Evolutionary conservation across 2,113 vertebrate species (phyloP).

Genomic region (Myrmecophaga tridactyla): DNA sequence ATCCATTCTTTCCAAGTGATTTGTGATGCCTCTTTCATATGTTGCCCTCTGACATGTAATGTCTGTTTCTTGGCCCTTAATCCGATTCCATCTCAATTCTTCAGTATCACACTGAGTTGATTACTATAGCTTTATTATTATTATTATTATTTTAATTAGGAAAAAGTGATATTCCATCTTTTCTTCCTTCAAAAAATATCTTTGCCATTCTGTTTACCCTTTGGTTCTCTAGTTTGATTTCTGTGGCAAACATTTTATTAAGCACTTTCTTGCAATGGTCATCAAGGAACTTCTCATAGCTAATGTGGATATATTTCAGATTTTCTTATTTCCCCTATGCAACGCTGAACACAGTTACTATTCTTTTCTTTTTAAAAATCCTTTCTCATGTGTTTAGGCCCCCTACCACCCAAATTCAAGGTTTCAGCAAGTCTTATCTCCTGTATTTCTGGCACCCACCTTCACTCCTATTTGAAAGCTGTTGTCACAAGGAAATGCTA

Average conservation of each 20-base stretch:
- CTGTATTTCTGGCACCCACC: neutral
- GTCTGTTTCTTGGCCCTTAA: neutral
- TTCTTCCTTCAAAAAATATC: neutral
- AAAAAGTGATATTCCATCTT: neutral
- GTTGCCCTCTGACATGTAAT: neutral
- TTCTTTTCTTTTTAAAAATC: neutral
- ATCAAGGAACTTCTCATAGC: neutral
- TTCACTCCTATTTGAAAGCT: neutral
- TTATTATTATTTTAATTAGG: constrained; percentile 2
- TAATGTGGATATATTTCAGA: neutral
- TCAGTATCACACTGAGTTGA: neutral
- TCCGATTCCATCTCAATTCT: neutral
- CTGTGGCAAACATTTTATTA: neutral
- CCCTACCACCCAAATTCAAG: neutral
- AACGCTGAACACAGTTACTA: neutral
- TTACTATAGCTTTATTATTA: neutral
- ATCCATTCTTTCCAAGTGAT: neutral
- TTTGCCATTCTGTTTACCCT: neutral
- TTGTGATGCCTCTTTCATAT: neutral
- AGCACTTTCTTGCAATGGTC: neutral
- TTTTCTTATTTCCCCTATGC: neutral
- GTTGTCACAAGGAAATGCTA: neutral
- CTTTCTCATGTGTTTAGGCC: neutral
- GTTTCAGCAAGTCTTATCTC: neutral
- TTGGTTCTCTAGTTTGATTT: neutral